Conservation (phyloP, 2,113 vertebrate species). For the Corythoichthys intestinalis region DNA sequence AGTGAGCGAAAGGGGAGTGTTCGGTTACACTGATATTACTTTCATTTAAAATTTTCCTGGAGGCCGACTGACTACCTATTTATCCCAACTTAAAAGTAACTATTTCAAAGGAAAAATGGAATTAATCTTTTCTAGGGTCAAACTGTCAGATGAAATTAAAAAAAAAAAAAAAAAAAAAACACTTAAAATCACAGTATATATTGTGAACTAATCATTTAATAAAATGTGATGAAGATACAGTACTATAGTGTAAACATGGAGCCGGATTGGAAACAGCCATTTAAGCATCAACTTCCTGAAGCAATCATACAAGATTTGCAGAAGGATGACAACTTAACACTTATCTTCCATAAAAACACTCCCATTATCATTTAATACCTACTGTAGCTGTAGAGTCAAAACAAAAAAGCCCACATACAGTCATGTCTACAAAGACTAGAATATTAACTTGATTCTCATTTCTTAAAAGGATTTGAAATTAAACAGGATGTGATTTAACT, state of each 20-base stretch:
- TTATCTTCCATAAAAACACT: neutral
- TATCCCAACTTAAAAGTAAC: neutral
- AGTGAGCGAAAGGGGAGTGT: neutral
- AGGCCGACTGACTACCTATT: neutral
- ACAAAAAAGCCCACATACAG: neutral
- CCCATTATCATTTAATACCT: neutral
- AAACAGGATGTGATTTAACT: too few relatives aligned
- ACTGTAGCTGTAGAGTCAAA: neutral
- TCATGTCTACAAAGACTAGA: too few relatives aligned
- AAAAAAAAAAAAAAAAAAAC: neutral
- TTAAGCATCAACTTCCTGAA: neutral
- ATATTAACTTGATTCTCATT: too few relatives aligned
- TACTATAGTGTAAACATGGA: neutral
- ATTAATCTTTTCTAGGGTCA: neutral
- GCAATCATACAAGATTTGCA: neutral
- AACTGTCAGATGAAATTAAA: too few relatives aligned
- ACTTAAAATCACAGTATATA: neutral
- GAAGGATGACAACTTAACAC: neutral
- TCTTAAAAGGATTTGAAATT: too few relatives aligned
- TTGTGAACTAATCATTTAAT: neutral
- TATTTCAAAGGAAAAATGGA: neutral
- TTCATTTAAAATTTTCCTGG: neutral
- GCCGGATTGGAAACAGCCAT: neutral
- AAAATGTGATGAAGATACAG: neutral
- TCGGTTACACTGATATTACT: slow-evolving; percentile 4